A percentile compares a stretch with the other conserved stretches of the same genome.
Evolutionary conservation across 2,113 vertebrate genomes (phyloP).

Genomic region (Eira barbara): DNA sequence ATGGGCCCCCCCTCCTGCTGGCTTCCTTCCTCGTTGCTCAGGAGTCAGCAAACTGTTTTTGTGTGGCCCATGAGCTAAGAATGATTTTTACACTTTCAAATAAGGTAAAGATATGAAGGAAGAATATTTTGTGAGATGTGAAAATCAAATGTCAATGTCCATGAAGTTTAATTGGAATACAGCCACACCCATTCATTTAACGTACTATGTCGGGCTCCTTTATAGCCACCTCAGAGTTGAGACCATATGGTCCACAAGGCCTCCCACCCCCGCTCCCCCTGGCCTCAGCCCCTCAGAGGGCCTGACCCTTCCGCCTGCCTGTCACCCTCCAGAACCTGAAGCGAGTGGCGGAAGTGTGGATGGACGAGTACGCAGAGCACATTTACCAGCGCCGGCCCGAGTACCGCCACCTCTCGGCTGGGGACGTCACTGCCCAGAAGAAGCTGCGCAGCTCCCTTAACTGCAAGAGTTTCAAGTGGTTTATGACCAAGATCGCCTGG

Average conservation of each 20-base stretch:
- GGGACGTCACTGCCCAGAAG: conserved; percentile 92
- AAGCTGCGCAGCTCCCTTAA: conserved; percentile 89
- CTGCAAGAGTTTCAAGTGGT: conserved; percentile 97
- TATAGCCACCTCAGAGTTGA: background rate
- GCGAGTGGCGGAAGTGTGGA: conserved; percentile 98
- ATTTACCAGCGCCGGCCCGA: conserved; percentile 97
- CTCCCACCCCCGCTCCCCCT: too few relatives aligned
- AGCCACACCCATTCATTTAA: background rate
- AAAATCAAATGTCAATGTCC: background rate
- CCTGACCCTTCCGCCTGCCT: background rate
- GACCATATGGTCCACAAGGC: background rate
- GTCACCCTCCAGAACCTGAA: conserved; percentile 91
- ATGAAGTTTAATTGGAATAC: background rate
- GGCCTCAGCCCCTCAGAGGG: background rate
- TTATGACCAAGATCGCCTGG: conserved; percentile 97
- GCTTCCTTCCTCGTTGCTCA: background rate
- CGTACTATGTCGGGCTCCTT: background rate
- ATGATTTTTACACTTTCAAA: background rate
- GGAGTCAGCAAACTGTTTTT: background rate
- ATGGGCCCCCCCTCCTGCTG: too few relatives aligned
- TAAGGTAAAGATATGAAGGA: background rate
- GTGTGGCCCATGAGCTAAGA: background rate
- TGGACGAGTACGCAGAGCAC: conserved; percentile 97
- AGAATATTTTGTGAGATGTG: background rate
- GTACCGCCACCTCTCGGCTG: conserved; percentile 95